phyloP scores from a whole-genome alignment of 2,888 invertebrate species.

The Unio delphinus region DNA sequence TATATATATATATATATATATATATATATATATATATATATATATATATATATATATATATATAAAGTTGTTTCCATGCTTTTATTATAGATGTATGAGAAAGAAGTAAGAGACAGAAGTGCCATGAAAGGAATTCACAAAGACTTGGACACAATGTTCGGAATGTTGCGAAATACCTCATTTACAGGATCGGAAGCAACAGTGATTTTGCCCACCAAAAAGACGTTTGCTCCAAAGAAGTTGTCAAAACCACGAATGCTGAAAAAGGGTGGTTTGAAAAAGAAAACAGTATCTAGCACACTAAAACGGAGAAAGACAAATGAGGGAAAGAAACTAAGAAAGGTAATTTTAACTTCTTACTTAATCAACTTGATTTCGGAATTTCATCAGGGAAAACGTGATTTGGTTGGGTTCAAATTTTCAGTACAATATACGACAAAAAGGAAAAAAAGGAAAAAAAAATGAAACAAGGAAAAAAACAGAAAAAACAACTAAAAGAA shows the following conservation, averaged over 20 bases:
- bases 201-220: neutral
- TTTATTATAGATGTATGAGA: conserved; percentile 43
- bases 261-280: conserved; percentile 3
- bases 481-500: too few relatives aligned
- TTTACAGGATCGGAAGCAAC: conserved; percentile 4
- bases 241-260: neutral
- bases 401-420: too few relatives aligned
- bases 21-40: too few relatives aligned
- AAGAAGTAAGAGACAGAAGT: conserved; percentile 43
- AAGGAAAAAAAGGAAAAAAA: neutral
- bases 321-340: conserved; percentile 1
- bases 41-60: too few relatives aligned
- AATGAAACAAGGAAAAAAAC: neutral
- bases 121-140: conserved; percentile 32
- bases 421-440: neutral
- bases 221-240: too few relatives aligned
- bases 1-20: too few relatives aligned
- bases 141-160: conserved; percentile 49
- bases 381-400: too few relatives aligned
- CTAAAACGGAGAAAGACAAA: neutral
- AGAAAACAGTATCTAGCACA: too few relatives aligned
- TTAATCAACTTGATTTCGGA: too few relatives aligned
- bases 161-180: conserved; percentile 28
- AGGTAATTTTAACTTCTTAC: neutral
- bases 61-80: too few relatives aligned